phyloP scores from a whole-genome alignment of 2,113 vertebrate genomes.

The Callaeas wilsoni region DNA sequence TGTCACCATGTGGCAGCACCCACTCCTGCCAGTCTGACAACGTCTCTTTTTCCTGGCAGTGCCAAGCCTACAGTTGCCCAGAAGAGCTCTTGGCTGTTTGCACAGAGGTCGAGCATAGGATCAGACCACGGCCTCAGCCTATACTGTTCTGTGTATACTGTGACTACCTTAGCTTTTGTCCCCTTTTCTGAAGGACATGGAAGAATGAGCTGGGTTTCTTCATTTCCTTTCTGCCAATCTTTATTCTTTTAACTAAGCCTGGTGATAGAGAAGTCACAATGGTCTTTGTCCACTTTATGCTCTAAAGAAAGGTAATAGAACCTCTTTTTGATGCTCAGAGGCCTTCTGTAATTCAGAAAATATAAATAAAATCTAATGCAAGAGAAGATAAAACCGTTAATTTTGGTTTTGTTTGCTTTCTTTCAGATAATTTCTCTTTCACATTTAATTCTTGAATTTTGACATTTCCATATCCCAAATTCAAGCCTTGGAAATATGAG shows the following conservation, averaged over 20 bases:
- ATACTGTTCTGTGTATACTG: neutral
- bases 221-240: neutral
- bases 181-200: neutral
- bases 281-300: neutral
- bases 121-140: neutral
- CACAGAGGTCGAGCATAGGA: accelerated
- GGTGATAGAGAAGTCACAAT: neutral
- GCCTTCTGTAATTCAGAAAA: neutral
- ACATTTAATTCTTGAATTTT: neutral
- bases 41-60: neutral
- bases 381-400: neutral
- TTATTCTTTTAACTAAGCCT: neutral
- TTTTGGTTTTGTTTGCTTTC: neutral
- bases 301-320: neutral
- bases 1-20: neutral
- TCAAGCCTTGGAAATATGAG: neutral
- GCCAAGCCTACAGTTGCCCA: neutral
- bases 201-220: neutral
- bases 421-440: neutral
- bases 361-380: neutral
- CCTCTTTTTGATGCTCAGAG: neutral
- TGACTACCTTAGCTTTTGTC: neutral
- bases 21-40: neutral
- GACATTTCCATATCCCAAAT: neutral
- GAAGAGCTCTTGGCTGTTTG: neutral